Evolutionary conservation across 2,797 vertebrate species (phyloP).

Genomic region (Danio choprae): DNA sequence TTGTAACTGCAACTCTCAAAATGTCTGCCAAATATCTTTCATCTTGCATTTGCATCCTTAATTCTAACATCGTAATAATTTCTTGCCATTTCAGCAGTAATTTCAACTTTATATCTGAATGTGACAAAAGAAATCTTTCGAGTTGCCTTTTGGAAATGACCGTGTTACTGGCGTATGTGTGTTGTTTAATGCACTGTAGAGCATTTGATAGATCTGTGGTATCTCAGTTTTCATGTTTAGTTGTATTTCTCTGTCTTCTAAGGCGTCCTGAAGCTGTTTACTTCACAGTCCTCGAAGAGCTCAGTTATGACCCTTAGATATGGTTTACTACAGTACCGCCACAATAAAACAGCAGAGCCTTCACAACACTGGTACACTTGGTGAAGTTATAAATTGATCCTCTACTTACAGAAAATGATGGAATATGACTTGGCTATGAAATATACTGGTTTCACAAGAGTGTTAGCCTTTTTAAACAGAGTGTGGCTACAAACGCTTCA

Average conservation of each 20-base stretch:
- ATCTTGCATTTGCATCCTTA: too few species aligned
- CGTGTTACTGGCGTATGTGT: not conserved
- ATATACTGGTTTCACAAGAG: slow-evolving; percentile 4
- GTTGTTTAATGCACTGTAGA: not conserved
- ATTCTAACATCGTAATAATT: too few species aligned
- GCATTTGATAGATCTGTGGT: not conserved
- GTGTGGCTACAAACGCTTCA: not conserved
- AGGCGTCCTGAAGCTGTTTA: not conserved
- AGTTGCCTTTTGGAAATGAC: not conserved
- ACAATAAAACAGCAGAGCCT: slow-evolving; percentile 17
- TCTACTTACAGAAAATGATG: not conserved
- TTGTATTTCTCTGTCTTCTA: slow-evolving; percentile 11
- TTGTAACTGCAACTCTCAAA: not conserved
- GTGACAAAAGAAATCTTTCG: not conserved
- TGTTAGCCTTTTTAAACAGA: not conserved
- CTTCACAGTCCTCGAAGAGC: not conserved
- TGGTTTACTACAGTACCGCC: slow-evolving; percentile 15
- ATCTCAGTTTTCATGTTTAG: not conserved
- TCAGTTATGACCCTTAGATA: not conserved
- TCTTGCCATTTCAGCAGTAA: not conserved
- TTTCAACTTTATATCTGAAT: not conserved
- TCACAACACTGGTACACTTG: not conserved
- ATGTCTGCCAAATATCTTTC: too few species aligned
- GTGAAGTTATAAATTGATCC: not conserved
- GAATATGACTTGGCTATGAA: slow-evolving; percentile 6